phyloP scores from a whole-genome alignment of 2,113 vertebrate species.

The Aythya baeri region DNA sequence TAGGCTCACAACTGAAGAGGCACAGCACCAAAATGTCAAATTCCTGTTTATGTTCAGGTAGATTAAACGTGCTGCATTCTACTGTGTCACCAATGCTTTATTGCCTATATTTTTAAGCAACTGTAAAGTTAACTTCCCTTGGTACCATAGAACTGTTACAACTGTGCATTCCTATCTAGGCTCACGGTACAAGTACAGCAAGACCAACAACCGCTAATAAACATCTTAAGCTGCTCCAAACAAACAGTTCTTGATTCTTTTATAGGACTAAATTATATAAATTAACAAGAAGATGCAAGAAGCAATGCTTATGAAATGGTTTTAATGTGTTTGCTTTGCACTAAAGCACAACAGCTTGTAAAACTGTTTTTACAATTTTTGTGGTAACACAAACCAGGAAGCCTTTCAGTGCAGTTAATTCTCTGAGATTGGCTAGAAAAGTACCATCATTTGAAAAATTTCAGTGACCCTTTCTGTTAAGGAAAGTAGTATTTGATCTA shows the following conservation, averaged over 20 bases:
- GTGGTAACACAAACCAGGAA: constrained; percentile 26
- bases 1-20: background rate
- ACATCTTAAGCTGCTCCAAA: background rate
- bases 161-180: background rate
- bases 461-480: background rate
- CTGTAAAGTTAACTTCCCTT: background rate
- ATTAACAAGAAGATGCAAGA: constrained; percentile 19
- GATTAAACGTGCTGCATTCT: background rate
- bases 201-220: background rate
- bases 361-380: constrained; percentile 32
- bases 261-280: background rate
- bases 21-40: background rate
- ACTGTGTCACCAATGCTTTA: background rate
- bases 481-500: background rate
- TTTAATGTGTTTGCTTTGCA: constrained; percentile 40
- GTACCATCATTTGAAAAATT: background rate
- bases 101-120: background rate
- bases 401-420: background rate
- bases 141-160: background rate
- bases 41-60: background rate
- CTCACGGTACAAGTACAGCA: background rate
- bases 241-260: background rate
- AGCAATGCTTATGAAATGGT: background rate
- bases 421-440: background rate
- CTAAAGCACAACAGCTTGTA: constrained; percentile 37